Percentiles rank a stretch among this genome's conserved stretches.
Conservation (phyloP, 2,797 vertebrate species). For the Poecilia picta region DNA sequence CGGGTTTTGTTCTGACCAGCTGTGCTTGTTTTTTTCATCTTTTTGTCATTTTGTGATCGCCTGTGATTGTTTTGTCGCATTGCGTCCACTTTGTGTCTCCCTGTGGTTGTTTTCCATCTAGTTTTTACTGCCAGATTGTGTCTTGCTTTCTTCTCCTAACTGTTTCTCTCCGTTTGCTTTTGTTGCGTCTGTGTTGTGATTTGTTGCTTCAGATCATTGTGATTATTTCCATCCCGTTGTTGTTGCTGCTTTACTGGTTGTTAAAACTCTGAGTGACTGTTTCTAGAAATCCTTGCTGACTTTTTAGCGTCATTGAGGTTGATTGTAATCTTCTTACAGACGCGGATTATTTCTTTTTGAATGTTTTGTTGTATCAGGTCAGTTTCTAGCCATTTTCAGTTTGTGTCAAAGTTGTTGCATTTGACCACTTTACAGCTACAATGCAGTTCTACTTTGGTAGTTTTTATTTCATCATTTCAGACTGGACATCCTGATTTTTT, state of each 20-base stretch:
- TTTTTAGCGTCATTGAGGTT: neutral
- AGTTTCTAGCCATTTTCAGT: neutral
- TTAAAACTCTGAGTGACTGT: neutral
- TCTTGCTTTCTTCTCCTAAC: neutral
- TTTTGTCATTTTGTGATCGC: neutral
- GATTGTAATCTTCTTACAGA: neutral
- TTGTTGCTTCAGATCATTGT: neutral
- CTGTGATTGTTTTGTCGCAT: neutral
- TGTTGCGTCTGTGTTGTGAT: neutral
- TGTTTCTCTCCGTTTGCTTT: neutral
- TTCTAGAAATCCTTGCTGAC: neutral
- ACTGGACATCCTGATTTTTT: neutral
- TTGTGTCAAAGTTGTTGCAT: neutral
- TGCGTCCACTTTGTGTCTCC: constrained; percentile 2
- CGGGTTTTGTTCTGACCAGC: neutral
- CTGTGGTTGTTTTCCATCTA: constrained; percentile 1
- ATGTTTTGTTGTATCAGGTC: neutral
- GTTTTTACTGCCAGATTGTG: neutral
- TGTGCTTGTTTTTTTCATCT: neutral
- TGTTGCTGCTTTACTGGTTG: neutral
- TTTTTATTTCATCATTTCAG: neutral
- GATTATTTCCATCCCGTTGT: neutral
- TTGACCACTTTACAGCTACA: neutral
- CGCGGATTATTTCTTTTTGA: neutral
- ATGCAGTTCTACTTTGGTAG: neutral